These are phyloP conservation scores for Lasioglossum pauxillum DNA, from an alignment of 2,888 invertebrate genomes.

Conservation along the genomic window DNA sequence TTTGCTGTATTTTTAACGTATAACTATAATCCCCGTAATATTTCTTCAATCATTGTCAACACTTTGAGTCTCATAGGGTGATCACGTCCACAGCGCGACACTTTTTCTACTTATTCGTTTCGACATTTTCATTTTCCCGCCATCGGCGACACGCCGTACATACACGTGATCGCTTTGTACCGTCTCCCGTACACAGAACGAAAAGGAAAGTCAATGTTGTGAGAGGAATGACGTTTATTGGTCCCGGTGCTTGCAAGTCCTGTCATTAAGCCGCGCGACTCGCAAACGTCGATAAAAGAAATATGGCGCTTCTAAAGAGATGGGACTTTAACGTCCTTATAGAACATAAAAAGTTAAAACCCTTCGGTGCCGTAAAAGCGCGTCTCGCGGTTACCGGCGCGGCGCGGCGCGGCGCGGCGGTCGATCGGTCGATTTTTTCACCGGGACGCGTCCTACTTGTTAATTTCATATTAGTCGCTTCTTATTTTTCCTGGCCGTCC, in stretches of 20 bases:
- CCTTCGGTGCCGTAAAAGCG: constrained; percentile 66
- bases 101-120: not conserved
- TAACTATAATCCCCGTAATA: not conserved
- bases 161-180: not conserved
- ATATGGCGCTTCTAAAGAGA: constrained; percentile 68
- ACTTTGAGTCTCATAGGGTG: not conserved
- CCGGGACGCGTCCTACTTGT: constrained; percentile 46
- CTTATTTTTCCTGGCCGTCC: constrained; percentile 4
- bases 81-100: not conserved
- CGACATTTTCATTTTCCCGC: not conserved
- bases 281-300: constrained; percentile 72
- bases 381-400: constrained; percentile 66
- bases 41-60: not conserved
- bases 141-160: constrained; percentile 12
- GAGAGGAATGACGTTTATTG: constrained; percentile 52
- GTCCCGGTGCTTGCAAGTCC: constrained; percentile 61
- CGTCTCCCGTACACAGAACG: constrained; percentile 18
- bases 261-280: constrained; percentile 63
- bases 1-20: not conserved
- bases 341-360: constrained; percentile 66
- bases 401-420: constrained; percentile 35
- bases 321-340: constrained; percentile 69
- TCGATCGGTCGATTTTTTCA: constrained; percentile 36
- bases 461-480: constrained; percentile 54
- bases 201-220: constrained; percentile 60